Percentiles rank a stretch among this genome's conserved stretches.
Evolutionary conservation across 2,797 vertebrate genomes (phyloP).

Genomic region (Knipowitschia caucasica): DNA sequence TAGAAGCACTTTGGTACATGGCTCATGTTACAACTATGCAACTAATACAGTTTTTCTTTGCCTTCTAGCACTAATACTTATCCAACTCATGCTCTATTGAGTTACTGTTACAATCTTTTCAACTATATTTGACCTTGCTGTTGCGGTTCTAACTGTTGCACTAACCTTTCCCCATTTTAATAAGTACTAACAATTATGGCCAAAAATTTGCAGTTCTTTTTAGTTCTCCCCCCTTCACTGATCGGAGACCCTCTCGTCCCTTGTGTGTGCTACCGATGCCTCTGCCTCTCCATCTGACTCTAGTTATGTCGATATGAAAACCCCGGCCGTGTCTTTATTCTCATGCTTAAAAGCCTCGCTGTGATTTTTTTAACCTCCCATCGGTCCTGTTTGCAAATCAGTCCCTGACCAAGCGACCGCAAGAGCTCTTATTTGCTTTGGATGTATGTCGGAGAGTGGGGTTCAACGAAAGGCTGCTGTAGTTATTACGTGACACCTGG

Average conservation of each 20-base stretch:
- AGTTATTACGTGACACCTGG: constrained; percentile 47
- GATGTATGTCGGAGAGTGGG: constrained; percentile 43
- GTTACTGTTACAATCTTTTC: too few species aligned
- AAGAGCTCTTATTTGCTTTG: constrained; percentile 50
- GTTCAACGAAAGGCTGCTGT: constrained; percentile 35
- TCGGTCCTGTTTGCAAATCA: constrained; percentile 39
- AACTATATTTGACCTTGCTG: too few species aligned
- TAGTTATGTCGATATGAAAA: constrained; percentile 62
- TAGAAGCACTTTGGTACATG: too few species aligned
- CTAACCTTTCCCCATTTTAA: too few species aligned
- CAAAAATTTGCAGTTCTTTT: neutral
- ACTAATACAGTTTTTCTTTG: too few species aligned
- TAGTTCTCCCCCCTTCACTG: constrained; percentile 20
- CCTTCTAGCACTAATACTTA: too few species aligned
- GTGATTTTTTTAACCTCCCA: constrained; percentile 38
- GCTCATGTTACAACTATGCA: too few species aligned
- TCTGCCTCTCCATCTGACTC: constrained; percentile 59
- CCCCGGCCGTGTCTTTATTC: constrained; percentile 43
- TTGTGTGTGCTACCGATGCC: constrained; percentile 42
- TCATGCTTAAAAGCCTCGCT: constrained; percentile 39
- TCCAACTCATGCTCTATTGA: too few species aligned
- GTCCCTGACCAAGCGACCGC: constrained; percentile 31
- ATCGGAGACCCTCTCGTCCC: constrained; percentile 53
- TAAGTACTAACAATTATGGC: too few species aligned
- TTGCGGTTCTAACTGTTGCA: too few species aligned